Percentiles rank a stretch among this genome's conserved stretches.
phyloP scores from a whole-genome alignment of 2,113 vertebrate species.

The Cairina moschata region DNA sequence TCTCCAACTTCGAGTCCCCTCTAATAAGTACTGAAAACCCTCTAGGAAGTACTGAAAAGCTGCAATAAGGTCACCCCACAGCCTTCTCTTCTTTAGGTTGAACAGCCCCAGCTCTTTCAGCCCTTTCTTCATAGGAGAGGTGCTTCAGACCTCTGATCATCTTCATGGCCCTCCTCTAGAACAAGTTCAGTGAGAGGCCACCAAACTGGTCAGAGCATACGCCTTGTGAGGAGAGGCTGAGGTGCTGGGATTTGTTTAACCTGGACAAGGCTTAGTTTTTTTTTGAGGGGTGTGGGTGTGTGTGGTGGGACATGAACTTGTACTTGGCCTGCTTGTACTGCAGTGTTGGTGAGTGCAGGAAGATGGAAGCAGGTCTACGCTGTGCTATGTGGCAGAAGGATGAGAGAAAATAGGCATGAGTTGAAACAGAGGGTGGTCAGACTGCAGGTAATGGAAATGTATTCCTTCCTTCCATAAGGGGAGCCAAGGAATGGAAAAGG shows the following conservation, averaged over 20 bases:
- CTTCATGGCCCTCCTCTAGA: no score
- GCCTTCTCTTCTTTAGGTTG: no score
- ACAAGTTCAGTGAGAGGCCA: not conserved
- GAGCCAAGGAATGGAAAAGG: not conserved
- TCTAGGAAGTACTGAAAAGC: no score
- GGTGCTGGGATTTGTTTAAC: not conserved
- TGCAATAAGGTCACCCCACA: no score
- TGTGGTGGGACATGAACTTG: no score
- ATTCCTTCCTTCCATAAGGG: fast-evolving
- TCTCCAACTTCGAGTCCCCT: no score
- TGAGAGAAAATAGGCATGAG: not conserved
- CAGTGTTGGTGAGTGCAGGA: fast-evolving
- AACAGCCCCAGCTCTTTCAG: no score
- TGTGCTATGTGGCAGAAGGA: fast-evolving
- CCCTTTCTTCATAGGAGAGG: no score
- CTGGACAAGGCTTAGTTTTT: not conserved
- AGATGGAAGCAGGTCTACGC: not conserved
- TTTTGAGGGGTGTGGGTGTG: no score
- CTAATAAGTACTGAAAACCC: no score
- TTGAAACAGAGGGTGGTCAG: not conserved
- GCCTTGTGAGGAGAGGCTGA: not conserved
- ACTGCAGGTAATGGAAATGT: not conserved
- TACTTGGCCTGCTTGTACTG: not conserved
- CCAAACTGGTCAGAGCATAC: not conserved
- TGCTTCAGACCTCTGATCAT: no score